phyloP scores from a whole-genome alignment of 2,113 vertebrate genomes.

The Noturus placidus region DNA sequence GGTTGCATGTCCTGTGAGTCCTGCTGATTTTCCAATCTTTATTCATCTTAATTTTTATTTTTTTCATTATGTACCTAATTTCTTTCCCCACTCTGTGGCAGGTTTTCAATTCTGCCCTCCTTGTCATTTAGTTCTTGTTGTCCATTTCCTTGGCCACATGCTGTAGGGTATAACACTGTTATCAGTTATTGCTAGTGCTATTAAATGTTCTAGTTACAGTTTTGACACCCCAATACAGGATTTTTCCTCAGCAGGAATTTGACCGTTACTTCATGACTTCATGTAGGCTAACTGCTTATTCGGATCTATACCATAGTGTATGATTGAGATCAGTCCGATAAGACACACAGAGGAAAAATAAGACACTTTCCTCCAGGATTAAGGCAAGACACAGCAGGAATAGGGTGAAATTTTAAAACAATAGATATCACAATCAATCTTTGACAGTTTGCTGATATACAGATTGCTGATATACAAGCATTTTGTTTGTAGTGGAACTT shows the following conservation, averaged over 20 bases:
- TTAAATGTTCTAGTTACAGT: background rate
- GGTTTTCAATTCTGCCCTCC: background rate
- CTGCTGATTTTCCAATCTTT: background rate
- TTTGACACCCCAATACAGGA: background rate
- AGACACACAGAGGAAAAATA: background rate
- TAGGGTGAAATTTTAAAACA: background rate
- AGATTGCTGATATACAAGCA: background rate
- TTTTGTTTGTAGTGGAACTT: background rate
- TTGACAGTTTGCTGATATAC: no score
- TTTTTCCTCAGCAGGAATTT: conserved; percentile 2
- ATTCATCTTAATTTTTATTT: background rate
- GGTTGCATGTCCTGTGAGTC: background rate
- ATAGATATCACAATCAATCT: background rate
- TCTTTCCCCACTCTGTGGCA: background rate
- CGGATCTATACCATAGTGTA: background rate
- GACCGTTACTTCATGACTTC: background rate
- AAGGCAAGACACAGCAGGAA: background rate
- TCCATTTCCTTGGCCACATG: background rate
- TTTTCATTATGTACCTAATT: background rate
- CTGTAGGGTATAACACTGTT: background rate
- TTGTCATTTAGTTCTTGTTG: background rate
- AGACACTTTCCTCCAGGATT: background rate
- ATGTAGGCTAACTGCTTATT: background rate
- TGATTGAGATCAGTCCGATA: background rate
- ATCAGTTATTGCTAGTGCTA: background rate